phyloP scores from a whole-genome alignment of 2,888 invertebrate genomes.

The Macrophya annulata region DNA sequence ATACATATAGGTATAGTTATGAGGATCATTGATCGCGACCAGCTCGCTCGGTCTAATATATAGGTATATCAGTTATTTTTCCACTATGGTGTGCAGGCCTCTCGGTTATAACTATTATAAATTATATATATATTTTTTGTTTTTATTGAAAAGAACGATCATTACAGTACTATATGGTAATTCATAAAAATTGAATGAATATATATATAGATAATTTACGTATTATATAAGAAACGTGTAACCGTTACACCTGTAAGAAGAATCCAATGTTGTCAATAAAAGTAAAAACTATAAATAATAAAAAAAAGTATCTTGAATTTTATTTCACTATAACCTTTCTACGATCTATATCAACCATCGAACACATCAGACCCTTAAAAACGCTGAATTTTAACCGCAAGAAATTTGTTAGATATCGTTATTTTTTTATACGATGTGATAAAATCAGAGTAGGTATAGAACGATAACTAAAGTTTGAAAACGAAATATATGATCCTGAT shows the following conservation, averaged over 20 bases:
- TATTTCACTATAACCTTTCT: neutral
- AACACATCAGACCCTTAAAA: neutral
- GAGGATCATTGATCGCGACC: conserved; percentile 9
- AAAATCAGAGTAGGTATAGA: neutral
- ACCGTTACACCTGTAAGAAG: conserved; percentile 77
- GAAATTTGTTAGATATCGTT: neutral
- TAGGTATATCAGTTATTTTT: neutral
- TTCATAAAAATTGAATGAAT: conserved; percentile 17
- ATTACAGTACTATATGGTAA: conserved; percentile 1
- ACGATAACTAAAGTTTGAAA: neutral
- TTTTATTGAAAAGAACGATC: neutral
- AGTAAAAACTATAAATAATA: conserved; percentile 72
- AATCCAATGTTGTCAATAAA: conserved; percentile 79
- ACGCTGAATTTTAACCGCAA: neutral
- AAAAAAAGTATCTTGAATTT: neutral
- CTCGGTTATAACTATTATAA: neutral
- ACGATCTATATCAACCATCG: neutral
- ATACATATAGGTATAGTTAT: neutral
- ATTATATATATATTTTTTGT: neutral
- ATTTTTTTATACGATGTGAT: neutral
- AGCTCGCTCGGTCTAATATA: conserved; percentile 11
- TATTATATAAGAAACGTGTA: conserved; percentile 69
- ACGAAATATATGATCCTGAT: neutral
- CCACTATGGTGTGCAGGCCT: neutral
- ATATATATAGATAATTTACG: neutral